Conservation (phyloP, 2,797 vertebrate genomes). For the Smutsia gigantea region DNA sequence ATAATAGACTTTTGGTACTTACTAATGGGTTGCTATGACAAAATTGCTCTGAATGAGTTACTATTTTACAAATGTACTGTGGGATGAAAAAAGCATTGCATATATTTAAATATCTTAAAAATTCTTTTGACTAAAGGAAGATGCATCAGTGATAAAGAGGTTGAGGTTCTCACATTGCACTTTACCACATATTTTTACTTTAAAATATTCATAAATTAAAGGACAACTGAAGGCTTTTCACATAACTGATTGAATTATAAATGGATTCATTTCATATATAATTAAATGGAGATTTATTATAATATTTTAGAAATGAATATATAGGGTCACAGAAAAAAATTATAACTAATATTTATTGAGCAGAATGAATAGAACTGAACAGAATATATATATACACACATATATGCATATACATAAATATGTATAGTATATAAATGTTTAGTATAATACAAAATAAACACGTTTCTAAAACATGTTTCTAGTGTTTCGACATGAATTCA, state of each 20-base stretch:
- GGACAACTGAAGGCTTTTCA: slow-evolving; percentile 17
- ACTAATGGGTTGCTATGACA: neutral
- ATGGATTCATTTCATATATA: neutral
- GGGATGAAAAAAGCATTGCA: slow-evolving; percentile 28
- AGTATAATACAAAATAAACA: neutral
- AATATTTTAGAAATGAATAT: slow-evolving; percentile 50
- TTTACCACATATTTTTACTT: slow-evolving; percentile 6
- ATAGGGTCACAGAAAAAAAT: slow-evolving; percentile 1
- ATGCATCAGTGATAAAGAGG: neutral
- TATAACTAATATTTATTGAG: neutral
- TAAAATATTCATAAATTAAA: neutral
- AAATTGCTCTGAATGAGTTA: slow-evolving; percentile 1
- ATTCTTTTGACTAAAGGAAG: slow-evolving; percentile 36
- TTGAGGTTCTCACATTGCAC: neutral
- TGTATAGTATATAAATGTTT: neutral
- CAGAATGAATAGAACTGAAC: neutral
- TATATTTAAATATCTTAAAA: slow-evolving; percentile 4
- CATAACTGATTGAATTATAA: neutral
- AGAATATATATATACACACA: neutral
- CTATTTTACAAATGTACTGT: neutral
- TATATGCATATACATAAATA: neutral
- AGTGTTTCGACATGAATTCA: neutral
- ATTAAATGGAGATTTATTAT: slow-evolving; percentile 23
- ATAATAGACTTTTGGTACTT: slow-evolving; percentile 17
- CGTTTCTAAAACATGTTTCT: neutral